Evolutionary conservation across 2,888 invertebrate genomes (phyloP).

Genomic region (Zele albiditarsus): DNA sequence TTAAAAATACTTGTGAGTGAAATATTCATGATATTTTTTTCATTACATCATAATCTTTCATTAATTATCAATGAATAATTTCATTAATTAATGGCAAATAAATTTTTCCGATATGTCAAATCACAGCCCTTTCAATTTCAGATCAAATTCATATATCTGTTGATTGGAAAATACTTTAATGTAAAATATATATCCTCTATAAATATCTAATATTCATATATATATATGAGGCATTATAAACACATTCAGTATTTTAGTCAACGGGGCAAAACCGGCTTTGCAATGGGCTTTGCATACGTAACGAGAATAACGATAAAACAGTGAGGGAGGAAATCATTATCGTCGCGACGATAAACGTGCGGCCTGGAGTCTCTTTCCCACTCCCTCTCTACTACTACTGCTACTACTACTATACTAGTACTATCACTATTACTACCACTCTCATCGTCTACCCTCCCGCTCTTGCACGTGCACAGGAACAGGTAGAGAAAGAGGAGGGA

Average conservation of each 20-base stretch:
- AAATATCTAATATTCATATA: not conserved
- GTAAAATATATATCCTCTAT: no score
- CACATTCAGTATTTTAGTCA: slow-evolving; percentile 15
- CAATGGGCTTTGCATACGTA: slow-evolving; percentile 38
- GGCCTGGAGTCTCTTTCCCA: not conserved
- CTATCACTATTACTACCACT: not conserved
- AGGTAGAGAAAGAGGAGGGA: not conserved
- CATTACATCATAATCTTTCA: no score
- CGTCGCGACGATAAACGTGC: slow-evolving; percentile 13
- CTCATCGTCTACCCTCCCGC: not conserved
- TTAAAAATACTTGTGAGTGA: no score
- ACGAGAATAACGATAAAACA: slow-evolving; percentile 33
- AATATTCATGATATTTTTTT: no score
- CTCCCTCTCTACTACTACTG: not conserved
- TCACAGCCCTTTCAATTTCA: no score
- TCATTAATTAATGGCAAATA: no score
- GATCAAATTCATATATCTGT: no score
- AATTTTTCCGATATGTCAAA: no score
- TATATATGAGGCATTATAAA: slow-evolving; percentile 4
- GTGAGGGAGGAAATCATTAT: slow-evolving; percentile 33
- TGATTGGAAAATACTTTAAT: no score
- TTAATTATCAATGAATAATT: no score
- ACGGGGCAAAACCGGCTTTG: slow-evolving; percentile 14
- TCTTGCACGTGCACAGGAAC: not conserved
- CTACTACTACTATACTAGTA: not conserved